Evolutionary conservation across 35 echinoderm and acorn worm genomes (phyloP), one percentile per base, ranked within the genome.

Genomic region (Acanthaster planci): DNA sequence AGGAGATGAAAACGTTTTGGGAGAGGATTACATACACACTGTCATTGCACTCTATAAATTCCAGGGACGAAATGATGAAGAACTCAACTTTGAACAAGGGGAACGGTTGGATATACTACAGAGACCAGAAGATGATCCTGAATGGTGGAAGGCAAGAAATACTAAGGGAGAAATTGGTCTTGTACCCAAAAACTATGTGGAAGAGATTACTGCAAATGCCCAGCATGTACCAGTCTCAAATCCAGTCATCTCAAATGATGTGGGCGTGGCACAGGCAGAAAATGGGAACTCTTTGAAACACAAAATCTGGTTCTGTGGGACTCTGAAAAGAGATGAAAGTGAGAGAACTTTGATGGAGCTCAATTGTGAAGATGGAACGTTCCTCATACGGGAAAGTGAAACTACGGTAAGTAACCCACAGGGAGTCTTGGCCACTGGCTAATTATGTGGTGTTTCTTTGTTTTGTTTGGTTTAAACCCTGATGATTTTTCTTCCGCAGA

Each of bases 121-220:
- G 80, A 90, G 85, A 56, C 92, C 96, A 1, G 92, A 93, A 21
- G 90, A 99, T 67, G 96, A 94, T 76, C 92, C 88, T 0, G 96
- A 99, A 23, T 99, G 96, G 96, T 99, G 96, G 96, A 81, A 84
- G 79, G 96, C 96, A 6, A 56, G 96, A n/a, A 99, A 99, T 55
- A 91, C 88, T 17, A 38, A 83, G 0, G 96, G 92, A 6, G 23
- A 89, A 29, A 50, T 84, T 1, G 92, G 96, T 34, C 89, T 99
- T 19, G 96, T 99, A 47, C 96, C 96, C 39, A 90, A 87, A 77
- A 94, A 93, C 57, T 99, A 99, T 89, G 89, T 86, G 64, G 53
- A 94, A 51, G 44, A 82, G 15, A 80, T 91, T 64, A 86, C 89
- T 14, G 82, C 79, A 1, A 92, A 7, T 60, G 22, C 30, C 5